Conservation (phyloP, 2,797 vertebrate species). For the Miichthys miiuy region DNA sequence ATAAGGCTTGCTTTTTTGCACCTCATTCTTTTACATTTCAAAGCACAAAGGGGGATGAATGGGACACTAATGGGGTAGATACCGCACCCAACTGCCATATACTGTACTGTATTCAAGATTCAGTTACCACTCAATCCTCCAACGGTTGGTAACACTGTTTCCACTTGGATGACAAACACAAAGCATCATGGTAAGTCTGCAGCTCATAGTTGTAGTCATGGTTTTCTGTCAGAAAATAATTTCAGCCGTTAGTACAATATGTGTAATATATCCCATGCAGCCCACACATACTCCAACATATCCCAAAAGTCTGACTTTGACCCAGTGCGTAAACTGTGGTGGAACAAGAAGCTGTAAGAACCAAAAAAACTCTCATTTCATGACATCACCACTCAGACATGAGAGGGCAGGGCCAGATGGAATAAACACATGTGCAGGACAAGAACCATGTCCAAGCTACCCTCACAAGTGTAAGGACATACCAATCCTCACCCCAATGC, state of each 20-base stretch:
- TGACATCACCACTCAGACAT: slow-evolving; percentile 76
- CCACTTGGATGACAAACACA: background rate
- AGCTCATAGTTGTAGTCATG: background rate
- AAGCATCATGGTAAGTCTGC: slow-evolving; percentile 1
- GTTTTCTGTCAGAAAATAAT: background rate
- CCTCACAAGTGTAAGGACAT: slow-evolving; percentile 20
- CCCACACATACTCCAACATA: background rate
- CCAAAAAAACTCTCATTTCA: slow-evolving; percentile 58
- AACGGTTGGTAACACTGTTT: background rate
- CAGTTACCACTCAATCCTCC: background rate
- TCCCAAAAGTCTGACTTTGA: slow-evolving; percentile 34
- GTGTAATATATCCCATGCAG: slow-evolving; percentile 20
- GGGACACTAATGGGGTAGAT: background rate
- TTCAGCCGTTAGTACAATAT: slow-evolving; percentile 8
- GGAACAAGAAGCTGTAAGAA: slow-evolving; percentile 44
- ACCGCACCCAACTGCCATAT: background rate
- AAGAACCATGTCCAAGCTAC: slow-evolving; percentile 27
- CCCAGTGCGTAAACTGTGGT: slow-evolving; percentile 20
- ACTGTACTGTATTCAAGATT: slow-evolving; percentile 10
- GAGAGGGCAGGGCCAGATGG: slow-evolving; percentile 64
- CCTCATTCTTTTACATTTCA: background rate
- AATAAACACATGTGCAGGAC: slow-evolving; percentile 62
- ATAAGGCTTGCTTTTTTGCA: background rate
- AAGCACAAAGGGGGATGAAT: background rate
- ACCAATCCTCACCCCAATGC: slow-evolving; percentile 2